These are phyloP conservation scores for Alouatta palliata DNA, from an alignment of 2,113 vertebrate genomes.

Conservation along the genomic window DNA sequence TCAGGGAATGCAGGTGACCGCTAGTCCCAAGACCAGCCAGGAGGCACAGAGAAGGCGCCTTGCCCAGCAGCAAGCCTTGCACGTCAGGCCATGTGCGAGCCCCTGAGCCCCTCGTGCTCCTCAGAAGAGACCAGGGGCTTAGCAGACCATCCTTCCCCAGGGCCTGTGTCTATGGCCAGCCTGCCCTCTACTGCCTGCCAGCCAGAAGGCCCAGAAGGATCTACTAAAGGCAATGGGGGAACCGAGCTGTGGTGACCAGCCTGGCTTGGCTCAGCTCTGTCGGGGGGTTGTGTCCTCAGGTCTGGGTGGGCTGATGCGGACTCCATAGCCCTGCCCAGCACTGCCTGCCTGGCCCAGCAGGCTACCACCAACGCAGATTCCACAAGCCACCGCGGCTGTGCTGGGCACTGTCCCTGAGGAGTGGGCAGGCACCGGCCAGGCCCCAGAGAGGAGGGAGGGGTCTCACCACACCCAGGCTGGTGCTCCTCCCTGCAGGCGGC, in stretches of 20 bases:
- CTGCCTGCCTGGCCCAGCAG: not conserved
- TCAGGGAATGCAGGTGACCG: not conserved
- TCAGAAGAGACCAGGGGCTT: not conserved
- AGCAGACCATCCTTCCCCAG: not conserved
- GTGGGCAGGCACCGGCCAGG: no score
- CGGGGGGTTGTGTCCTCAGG: not conserved
- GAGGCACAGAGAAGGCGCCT: not conserved
- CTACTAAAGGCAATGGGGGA: not conserved
- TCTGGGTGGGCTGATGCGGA: no score
- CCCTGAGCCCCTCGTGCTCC: not conserved
- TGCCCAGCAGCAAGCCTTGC: not conserved
- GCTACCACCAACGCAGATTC: no score
- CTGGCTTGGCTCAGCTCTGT: not conserved
- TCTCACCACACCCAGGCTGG: not conserved
- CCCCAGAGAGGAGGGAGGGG: not conserved
- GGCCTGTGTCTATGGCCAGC: not conserved
- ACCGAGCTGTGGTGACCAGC: not conserved
- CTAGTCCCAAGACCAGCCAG: no score
- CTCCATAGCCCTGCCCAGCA: not conserved
- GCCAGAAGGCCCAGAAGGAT: not conserved
- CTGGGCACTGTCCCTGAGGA: not conserved
- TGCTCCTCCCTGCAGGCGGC: not conserved
- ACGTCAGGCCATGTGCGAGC: fast-evolving
- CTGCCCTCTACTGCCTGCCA: not conserved
- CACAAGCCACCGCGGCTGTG: not conserved